phyloP scores from a whole-genome alignment of 2,797 vertebrate genomes.

The Hemibagrus guttatus region DNA sequence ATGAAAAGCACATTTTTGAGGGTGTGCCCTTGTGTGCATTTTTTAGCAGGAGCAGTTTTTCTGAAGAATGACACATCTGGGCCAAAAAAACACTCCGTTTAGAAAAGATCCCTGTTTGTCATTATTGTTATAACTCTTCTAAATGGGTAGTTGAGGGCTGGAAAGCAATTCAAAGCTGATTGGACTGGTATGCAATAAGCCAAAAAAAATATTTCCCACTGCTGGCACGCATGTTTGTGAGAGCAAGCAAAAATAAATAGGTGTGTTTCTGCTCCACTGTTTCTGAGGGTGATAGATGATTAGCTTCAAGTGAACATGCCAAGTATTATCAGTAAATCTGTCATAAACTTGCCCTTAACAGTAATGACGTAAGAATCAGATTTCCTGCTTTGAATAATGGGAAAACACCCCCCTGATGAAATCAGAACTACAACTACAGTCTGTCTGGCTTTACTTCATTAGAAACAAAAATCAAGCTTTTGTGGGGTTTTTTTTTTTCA shows the following conservation, averaged over 20 bases:
- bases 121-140: conserved; percentile 31
- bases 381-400: neutral
- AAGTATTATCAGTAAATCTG: neutral
- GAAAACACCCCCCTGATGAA: neutral
- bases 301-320: neutral
- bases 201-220: conserved; percentile 34
- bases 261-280: neutral
- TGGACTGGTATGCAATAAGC: conserved; percentile 25
- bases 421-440: neutral
- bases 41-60: conserved; percentile 34
- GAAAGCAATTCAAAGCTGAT: conserved; percentile 20
- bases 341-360: neutral
- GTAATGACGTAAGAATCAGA: neutral
- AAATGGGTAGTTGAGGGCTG: conserved; percentile 17
- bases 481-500: neutral
- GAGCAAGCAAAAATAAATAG: conserved; percentile 13
- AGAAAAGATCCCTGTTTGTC: conserved; percentile 34
- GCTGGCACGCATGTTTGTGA: conserved; percentile 22
- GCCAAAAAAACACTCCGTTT: conserved; percentile 12
- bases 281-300: neutral
- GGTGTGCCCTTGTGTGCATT: conserved; percentile 8
- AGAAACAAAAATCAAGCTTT: neutral
- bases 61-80: conserved; percentile 18
- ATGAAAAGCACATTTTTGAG: neutral
- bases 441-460: neutral